Conservation (phyloP, 1,140 invertebrate genomes). For the Aphis gossypii region DNA sequence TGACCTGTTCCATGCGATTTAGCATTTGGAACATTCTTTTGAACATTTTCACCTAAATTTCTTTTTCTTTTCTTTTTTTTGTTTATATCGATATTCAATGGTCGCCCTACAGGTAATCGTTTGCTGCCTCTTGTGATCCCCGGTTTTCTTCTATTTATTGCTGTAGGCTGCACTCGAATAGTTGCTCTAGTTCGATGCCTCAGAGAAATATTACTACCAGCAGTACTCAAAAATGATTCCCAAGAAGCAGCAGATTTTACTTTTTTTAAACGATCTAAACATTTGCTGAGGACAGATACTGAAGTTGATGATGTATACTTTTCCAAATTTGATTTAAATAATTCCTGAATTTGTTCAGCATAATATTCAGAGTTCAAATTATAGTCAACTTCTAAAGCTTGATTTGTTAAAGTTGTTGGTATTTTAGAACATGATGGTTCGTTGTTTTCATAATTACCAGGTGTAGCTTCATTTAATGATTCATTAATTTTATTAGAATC, state of each 20-base stretch:
- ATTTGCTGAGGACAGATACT: too few species aligned
- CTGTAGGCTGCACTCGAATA: neutral
- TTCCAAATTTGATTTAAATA: too few species aligned
- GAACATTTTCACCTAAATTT: neutral
- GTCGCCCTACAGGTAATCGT: neutral
- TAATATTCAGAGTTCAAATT: too few species aligned
- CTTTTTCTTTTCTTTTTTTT: neutral
- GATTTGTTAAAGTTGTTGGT: too few species aligned
- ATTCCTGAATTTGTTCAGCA: too few species aligned
- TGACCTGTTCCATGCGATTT: neutral
- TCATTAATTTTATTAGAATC: neutral
- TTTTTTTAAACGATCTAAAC: too few species aligned
- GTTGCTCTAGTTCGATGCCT: neutral
- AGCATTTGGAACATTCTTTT: neutral
- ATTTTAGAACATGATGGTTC: too few species aligned
- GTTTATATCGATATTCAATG: neutral
- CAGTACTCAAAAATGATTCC: neutral
- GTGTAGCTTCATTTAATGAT: neutral
- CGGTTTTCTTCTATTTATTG: neutral
- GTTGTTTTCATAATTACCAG: neutral
- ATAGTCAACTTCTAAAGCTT: too few species aligned
- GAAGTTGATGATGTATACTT: too few species aligned
- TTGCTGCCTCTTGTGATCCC: neutral
- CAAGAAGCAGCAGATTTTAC: neutral
- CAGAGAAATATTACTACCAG: neutral